Evolutionary conservation across 1,140 invertebrate species (phyloP).

Genomic region (Zaprionus africanus): DNA sequence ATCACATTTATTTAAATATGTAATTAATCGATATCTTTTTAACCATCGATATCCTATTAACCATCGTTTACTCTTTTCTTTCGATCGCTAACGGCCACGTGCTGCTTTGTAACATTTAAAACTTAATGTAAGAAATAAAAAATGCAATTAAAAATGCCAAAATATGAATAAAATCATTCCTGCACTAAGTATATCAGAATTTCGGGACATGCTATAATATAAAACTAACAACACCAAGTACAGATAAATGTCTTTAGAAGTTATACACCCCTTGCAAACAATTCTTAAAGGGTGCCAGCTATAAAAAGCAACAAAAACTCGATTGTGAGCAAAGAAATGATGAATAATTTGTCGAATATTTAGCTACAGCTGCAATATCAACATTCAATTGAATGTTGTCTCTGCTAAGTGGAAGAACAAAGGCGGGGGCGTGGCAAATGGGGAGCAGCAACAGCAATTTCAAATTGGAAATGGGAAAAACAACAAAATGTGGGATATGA

Average conservation of each 20-base stretch:
- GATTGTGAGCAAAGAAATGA: slow-evolving; percentile 8
- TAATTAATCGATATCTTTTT: too few species aligned
- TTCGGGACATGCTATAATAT: too few species aligned
- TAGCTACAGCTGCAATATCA: background rate
- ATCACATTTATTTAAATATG: too few species aligned
- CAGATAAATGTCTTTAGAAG: background rate
- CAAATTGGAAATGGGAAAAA: slow-evolving; percentile 22
- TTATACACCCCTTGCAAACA: background rate
- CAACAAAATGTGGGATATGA: slow-evolving; percentile 37
- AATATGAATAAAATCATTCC: too few species aligned
- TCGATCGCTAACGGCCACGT: too few species aligned
- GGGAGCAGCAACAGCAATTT: background rate
- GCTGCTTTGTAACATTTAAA: too few species aligned
- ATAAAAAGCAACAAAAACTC: slow-evolving; percentile 4
- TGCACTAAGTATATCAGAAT: too few species aligned
- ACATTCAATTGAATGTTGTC: slow-evolving; percentile 1
- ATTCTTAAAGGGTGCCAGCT: slow-evolving; percentile 8
- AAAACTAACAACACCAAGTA: too few species aligned
- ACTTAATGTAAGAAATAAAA: too few species aligned
- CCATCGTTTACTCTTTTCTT: too few species aligned
- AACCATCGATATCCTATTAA: too few species aligned
- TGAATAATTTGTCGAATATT: slow-evolving; percentile 11
- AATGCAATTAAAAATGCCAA: too few species aligned
- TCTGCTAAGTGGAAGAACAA: background rate
- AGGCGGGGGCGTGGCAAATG: background rate